Base-by-base conservation (phyloP, 2,797 vertebrate genomes). In the Anomalospiza imberbis region DNA sequence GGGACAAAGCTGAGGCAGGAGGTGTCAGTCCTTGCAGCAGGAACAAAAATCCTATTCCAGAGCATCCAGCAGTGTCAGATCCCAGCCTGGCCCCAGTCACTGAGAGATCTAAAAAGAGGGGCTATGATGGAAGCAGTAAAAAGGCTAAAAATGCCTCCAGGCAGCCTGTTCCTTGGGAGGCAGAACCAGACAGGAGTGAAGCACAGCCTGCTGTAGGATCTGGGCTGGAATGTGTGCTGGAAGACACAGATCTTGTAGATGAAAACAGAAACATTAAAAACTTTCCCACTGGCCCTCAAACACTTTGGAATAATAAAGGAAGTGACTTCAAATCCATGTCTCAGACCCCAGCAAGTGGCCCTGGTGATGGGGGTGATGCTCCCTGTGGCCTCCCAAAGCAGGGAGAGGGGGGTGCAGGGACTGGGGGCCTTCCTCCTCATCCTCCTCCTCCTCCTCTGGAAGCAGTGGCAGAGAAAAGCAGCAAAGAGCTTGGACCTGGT, bases 211-310 rank as follows among this genome's bases (percentile, higher is more conserved):
- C 93, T 12, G 0, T 66, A 54, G 92, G 65, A 34, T 34, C 96
- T 13, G 70, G 54, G 70, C 25, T 76, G 71, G 57, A 47, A 3
- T 47, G 32, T 17, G 82, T 38, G 9, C 2, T 65, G 75, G 96
- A 34, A 71, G 94, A 51, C 68, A 42, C n/a, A 22, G 91, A 80
- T n/a, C 65, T 88, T 17, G 87, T 97, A 9, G 97, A 98, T 13
- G 98, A 98, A 31, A 97, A 97, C 93, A 98, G 97, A 62, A 98
- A 98, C 36, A 91, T 98, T 48, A 97, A 93, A 34, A 91, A 54
- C 79, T 90, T 97, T 6, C 95, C 96, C 25, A 2, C 19, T 12
- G 80, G 40, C 48, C 73, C 85, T 45, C 72, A 17, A 11, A 31
- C 53, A 40, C 77, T 51, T 40, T 38, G 85, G 72, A 29, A 75